Conservation (phyloP, 2,888 invertebrate genomes). For the Masnerella sp. region DNA sequence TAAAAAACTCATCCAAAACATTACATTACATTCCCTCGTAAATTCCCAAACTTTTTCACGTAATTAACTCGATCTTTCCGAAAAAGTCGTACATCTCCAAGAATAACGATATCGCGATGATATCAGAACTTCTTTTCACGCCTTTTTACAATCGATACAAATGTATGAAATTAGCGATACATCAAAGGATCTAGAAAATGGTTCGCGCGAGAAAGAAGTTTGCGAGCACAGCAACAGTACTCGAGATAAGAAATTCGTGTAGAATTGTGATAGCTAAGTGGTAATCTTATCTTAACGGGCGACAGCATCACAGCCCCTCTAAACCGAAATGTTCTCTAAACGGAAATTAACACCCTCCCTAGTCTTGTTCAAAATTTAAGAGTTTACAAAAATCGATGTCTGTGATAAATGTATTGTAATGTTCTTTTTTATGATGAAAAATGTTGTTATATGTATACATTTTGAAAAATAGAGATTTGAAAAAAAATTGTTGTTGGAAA, state of each 20-base stretch:
- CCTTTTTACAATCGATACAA: neutral
- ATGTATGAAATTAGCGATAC: constrained; percentile 3
- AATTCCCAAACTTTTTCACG: too few relatives aligned
- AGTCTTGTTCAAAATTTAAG: constrained; percentile 48
- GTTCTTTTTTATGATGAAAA: constrained; percentile 3
- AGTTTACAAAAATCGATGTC: constrained; percentile 71
- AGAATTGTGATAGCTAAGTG: constrained; percentile 73
- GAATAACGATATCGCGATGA: too few relatives aligned
- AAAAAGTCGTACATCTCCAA: too few relatives aligned
- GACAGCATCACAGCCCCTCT: constrained; percentile 68
- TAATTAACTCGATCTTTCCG: too few relatives aligned
- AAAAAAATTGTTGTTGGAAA: too few relatives aligned
- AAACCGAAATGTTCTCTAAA: constrained; percentile 69
- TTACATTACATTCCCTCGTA: too few relatives aligned
- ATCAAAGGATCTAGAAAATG: constrained; percentile 11
- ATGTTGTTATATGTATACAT: too few relatives aligned
- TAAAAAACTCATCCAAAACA: too few relatives aligned
- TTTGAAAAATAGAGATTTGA: too few relatives aligned
- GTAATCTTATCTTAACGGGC: constrained; percentile 76
- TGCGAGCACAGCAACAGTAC: constrained; percentile 47
- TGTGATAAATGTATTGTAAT: constrained; percentile 66
- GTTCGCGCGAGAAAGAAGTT: constrained; percentile 35
- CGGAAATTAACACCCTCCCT: constrained; percentile 76
- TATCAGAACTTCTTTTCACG: neutral
- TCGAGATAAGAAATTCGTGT: constrained; percentile 64